Evolutionary conservation across 2,797 vertebrate genomes (phyloP), one percentile per base, ranked within the genome.

Genomic region (Lithobates pipiens): DNA sequence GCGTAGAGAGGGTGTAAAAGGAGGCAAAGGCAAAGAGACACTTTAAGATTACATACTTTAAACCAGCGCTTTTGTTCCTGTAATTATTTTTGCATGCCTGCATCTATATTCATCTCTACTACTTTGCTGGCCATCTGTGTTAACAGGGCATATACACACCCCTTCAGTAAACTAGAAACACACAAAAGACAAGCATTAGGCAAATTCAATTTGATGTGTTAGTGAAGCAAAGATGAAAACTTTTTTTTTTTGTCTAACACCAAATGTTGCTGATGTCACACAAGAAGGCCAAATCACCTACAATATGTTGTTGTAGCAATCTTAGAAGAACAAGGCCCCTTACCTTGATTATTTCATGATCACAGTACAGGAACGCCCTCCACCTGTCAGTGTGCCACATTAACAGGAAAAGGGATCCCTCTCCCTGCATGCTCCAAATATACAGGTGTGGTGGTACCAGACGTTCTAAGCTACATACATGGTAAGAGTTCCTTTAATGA

Each of bases 321-420:
- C 69, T 3, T 3, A 71, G 27, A 71, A 3, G 44, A 46, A 69
- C n/a, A 25, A 23, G 23, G n/a, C 11, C 32, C 29, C 4, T 27
- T 16, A 2, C 5, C 46, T 36, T 61, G 50, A 11, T 77, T 63
- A 18, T 50, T 67, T 46, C 36, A 68, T 44, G 18, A 36, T 1
- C 11, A 72, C 46, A 25, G 32, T 34, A 50, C 21, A 39, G 32
- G 54, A 39, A 74, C 50, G 57, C 36, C 36, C 25, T 74, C 44
- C 27, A 29, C 29, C n/a, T 71, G 68, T 72, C 67, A 42, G 75
- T 42, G 18, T 65, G 44, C 46, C 78, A 82, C 39, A 80, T 74
- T 75, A 65, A 75, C 84, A 75, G 71, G 76, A 85, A 73, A 79
- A 73, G 72, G 71, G 61, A 65, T 85, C 25, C 36, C 57, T 36